A percentile compares a stretch with the other conserved stretches of the same genome.
Evolutionary conservation across 2,797 vertebrate species (phyloP).

Genomic region (Protonibea diacanthus): DNA sequence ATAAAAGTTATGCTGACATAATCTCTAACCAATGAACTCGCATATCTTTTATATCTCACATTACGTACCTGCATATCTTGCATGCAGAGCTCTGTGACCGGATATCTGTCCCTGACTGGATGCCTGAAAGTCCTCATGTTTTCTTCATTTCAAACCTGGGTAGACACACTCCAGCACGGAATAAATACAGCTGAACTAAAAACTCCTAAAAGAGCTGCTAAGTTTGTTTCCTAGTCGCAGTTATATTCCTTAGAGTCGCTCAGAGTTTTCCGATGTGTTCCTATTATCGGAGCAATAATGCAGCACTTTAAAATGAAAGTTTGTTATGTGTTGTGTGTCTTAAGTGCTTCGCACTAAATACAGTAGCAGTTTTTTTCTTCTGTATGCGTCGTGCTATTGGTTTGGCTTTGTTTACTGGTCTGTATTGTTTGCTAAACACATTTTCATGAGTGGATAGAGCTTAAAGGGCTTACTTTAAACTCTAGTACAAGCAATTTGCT

Average conservation of each 20-base stretch:
- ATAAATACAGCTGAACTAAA: neutral
- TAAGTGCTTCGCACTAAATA: no score
- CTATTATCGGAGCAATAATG: neutral
- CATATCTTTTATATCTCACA: constrained; percentile 13
- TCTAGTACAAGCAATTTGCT: neutral
- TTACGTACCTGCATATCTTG: constrained; percentile 7
- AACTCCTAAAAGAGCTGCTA: neutral
- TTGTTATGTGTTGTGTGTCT: no score
- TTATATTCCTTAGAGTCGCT: no score
- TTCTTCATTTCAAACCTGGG: neutral
- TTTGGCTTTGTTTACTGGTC: neutral
- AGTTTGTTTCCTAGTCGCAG: no score
- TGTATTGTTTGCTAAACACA: neutral
- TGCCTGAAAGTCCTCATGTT: neutral
- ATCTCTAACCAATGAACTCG: constrained; percentile 10
- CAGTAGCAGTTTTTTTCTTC: neutral
- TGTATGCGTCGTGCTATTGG: no score
- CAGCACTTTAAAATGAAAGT: neutral
- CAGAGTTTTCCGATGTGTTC: neutral
- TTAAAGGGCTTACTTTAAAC: neutral
- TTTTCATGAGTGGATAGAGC: neutral
- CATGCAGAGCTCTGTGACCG: constrained; percentile 13
- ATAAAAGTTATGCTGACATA: constrained; percentile 35
- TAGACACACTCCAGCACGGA: neutral
- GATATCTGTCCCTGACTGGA: neutral